These are phyloP conservation scores for Sander lucioperca DNA, from an alignment of 2,113 vertebrate genomes.

Conservation along the genomic window DNA sequence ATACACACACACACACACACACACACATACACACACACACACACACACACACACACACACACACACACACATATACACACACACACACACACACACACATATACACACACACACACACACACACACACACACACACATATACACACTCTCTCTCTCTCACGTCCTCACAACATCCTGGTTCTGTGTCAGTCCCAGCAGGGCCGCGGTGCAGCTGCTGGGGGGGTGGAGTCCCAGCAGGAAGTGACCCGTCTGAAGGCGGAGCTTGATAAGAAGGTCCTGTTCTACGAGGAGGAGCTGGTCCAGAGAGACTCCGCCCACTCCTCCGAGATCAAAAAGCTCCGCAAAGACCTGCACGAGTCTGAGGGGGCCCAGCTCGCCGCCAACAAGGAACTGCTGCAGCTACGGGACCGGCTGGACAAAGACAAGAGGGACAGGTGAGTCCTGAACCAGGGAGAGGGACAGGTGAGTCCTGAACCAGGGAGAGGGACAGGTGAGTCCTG, in stretches of 20 bases:
- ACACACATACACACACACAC: no score
- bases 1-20: no score
- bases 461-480: slow-evolving; percentile 48
- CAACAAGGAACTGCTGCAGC: slow-evolving; percentile 91
- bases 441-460: neutral
- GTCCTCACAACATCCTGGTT: neutral
- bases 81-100: no score
- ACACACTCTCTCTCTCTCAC: no score
- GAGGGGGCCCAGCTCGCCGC: slow-evolving; percentile 91
- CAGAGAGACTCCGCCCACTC: slow-evolving; percentile 91
- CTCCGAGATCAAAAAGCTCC: slow-evolving; percentile 91
- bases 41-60: no score
- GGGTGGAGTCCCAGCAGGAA: slow-evolving; percentile 91
- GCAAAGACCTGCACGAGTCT: slow-evolving; percentile 93
- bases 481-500: slow-evolving; percentile 88
- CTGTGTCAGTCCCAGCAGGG: slow-evolving; percentile 86
- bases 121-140: no score
- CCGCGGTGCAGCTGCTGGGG: slow-evolving; percentile 81
- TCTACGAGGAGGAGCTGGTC: slow-evolving; percentile 94
- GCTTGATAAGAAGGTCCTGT: slow-evolving; percentile 94
- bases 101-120: no score
- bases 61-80: no score
- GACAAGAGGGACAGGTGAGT: slow-evolving; percentile 89
- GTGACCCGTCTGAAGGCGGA: slow-evolving; percentile 91
- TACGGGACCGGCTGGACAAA: slow-evolving; percentile 94